Conservation (phyloP, 2,888 invertebrate species). For the Caenorhabditis macrosperma region DNA sequence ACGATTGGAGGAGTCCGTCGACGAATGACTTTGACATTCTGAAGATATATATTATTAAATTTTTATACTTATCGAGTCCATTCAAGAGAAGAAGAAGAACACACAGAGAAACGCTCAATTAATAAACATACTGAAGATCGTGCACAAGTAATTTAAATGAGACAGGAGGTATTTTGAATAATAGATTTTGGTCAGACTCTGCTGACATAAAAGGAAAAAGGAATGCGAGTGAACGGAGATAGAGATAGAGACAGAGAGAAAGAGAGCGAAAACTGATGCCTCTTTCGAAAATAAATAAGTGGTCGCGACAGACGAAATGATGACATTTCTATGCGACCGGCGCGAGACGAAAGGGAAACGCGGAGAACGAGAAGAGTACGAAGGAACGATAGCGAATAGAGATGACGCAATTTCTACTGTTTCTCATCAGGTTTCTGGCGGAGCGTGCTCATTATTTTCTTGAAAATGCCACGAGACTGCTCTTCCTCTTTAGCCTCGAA, state of each 20-base stretch:
- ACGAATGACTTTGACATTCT: slow-evolving; percentile 73
- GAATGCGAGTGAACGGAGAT: not conserved
- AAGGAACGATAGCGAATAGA: slow-evolving; percentile 10
- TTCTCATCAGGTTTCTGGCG: not conserved
- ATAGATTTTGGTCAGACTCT: not conserved
- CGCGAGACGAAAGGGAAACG: not conserved
- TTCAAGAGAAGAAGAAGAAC: not conserved
- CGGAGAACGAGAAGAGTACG: not conserved
- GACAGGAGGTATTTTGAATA: no score
- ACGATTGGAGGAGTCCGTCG: slow-evolving; percentile 69
- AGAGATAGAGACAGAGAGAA: not conserved
- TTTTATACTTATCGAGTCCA: no score
- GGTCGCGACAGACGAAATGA: not conserved
- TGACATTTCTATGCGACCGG: not conserved
- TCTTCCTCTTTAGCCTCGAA: slow-evolving; percentile 62
- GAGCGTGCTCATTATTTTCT: slow-evolving; percentile 49
- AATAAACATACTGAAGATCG: no score
- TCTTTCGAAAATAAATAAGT: not conserved
- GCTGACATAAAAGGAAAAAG: not conserved
- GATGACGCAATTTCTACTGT: not conserved
- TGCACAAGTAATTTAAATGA: no score
- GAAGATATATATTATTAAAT: not conserved
- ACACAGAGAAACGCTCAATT: not conserved
- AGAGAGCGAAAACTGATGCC: not conserved
- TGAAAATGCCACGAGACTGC: slow-evolving; percentile 52